Evolutionary conservation across 2,888 invertebrate species (phyloP).

Genomic region (Phragmatobia fuliginosa): DNA sequence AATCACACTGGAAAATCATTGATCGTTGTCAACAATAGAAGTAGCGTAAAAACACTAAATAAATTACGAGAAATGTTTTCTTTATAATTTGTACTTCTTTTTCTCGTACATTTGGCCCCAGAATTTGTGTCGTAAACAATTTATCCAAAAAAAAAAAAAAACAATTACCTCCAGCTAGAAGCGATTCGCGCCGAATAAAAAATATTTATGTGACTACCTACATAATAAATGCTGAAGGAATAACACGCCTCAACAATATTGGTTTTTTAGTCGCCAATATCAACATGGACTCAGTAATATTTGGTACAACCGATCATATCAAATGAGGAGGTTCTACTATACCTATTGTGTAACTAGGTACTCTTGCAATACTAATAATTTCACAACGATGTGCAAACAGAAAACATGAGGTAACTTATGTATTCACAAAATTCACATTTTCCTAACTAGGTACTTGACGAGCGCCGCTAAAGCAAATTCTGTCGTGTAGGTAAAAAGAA

Average conservation of each 20-base stretch:
- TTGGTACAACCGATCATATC: constrained; percentile 17
- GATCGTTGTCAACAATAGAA: constrained; percentile 55
- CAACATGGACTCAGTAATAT: constrained; percentile 14
- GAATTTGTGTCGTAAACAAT: constrained; percentile 70
- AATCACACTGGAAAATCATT: constrained; percentile 37
- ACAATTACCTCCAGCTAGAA: constrained; percentile 28
- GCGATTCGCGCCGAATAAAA: constrained; percentile 30
- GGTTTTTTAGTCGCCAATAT: constrained; percentile 32
- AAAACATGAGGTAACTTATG: constrained; percentile 44
- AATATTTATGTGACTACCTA: constrained; percentile 27
- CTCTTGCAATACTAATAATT: constrained; percentile 21
- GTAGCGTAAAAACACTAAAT: constrained; percentile 71
- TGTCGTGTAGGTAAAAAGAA: constrained; percentile 33
- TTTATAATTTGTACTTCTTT: constrained; percentile 80
- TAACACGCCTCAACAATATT: constrained; percentile 37
- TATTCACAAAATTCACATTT: constrained; percentile 43
- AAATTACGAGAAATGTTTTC: constrained; percentile 75
- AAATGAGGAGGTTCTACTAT: constrained; percentile 18
- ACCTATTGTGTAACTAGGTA: constrained; percentile 22
- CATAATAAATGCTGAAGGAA: constrained; percentile 21
- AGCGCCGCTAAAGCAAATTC: constrained; percentile 48
- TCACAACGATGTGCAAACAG: constrained; percentile 38
- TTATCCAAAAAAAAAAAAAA: constrained; percentile 54
- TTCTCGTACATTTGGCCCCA: constrained; percentile 82
- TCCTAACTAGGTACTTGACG: constrained; percentile 46